Evolutionary conservation across 2,888 invertebrate species (phyloP).

Genomic region (Aleiodes alternator): DNA sequence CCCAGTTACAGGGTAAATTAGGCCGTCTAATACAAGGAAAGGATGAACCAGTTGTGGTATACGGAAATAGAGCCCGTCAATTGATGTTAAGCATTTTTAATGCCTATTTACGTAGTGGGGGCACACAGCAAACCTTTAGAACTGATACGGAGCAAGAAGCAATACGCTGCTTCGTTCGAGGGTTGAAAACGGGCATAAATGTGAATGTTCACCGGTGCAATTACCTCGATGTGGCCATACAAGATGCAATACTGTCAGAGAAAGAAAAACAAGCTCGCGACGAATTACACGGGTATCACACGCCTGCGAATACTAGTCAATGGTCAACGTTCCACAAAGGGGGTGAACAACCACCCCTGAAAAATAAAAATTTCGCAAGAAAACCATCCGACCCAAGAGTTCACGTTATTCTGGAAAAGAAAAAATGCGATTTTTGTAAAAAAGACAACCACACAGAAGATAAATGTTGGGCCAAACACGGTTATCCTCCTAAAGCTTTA

Average conservation of each 20-base stretch:
- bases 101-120: neutral
- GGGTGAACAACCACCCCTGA: no score
- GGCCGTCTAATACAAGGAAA: slow-evolving; percentile 4
- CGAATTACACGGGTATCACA: neutral
- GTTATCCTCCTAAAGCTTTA: no score
- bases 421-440: neutral
- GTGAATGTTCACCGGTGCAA: neutral
- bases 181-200: slow-evolving; percentile 5
- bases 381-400: no score
- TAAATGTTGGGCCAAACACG: no score
- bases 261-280: neutral
- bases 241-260: neutral
- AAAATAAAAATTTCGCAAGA: no score
- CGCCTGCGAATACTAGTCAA: neutral
- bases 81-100: neutral
- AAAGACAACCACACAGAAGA: neutral
- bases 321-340: neutral
- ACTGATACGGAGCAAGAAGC: neutral
- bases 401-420: no score
- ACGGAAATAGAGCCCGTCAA: slow-evolving; percentile 16
- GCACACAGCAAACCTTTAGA: neutral
- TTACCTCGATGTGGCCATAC: neutral
- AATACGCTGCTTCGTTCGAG: neutral
- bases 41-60: neutral
- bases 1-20: slow-evolving; percentile 25